A percentile compares a stretch with the other conserved stretches of the same genome.
phyloP scores from a whole-genome alignment of 1,140 invertebrate genomes.

The Oncopodura yosiiana region DNA sequence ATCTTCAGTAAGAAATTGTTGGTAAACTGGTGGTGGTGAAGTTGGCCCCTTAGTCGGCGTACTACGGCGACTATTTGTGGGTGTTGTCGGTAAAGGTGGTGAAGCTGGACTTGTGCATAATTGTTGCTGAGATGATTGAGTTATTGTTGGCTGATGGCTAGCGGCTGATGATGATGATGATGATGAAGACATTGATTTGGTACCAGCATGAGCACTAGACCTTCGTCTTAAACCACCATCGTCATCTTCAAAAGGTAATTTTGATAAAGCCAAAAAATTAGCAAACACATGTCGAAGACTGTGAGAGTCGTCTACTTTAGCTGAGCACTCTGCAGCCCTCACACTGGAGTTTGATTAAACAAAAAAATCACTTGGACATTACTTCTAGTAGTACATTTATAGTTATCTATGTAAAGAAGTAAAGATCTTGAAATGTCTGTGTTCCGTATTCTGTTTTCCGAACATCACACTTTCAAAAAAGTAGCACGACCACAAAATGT shows the following conservation, averaged over 20 bases:
- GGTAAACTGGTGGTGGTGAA: slow-evolving; percentile 35
- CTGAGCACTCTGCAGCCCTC: slow-evolving; percentile 69
- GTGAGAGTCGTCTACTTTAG: slow-evolving; percentile 64
- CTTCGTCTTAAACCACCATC: slow-evolving; percentile 56
- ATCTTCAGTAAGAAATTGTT: slow-evolving; percentile 39
- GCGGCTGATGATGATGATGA: slow-evolving; percentile 23
- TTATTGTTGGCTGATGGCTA: slow-evolving; percentile 33
- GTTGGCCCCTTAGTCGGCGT: slow-evolving; percentile 1
- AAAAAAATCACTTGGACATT: slow-evolving; percentile 10
- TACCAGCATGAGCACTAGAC: slow-evolving; percentile 60
- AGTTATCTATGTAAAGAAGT: no score
- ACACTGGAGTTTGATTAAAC: slow-evolving; percentile 45
- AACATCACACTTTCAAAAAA: no score
- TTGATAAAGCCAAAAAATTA: slow-evolving; percentile 45
- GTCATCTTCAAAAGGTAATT: slow-evolving; percentile 51
- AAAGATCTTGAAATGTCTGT: no score
- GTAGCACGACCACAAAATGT: no score
- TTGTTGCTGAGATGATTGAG: no score
- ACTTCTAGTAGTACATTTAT: no score
- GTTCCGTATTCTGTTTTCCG: no score
- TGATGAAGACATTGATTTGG: slow-evolving; percentile 35
- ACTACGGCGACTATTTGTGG: neutral
- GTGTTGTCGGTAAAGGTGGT: slow-evolving; percentile 22
- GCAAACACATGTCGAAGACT: slow-evolving; percentile 59
- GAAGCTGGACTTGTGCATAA: no score